A percentile compares a stretch with the other conserved stretches of the same genome.
Conservation (phyloP, 2,888 invertebrate genomes). For the Synergus laeviventris region DNA sequence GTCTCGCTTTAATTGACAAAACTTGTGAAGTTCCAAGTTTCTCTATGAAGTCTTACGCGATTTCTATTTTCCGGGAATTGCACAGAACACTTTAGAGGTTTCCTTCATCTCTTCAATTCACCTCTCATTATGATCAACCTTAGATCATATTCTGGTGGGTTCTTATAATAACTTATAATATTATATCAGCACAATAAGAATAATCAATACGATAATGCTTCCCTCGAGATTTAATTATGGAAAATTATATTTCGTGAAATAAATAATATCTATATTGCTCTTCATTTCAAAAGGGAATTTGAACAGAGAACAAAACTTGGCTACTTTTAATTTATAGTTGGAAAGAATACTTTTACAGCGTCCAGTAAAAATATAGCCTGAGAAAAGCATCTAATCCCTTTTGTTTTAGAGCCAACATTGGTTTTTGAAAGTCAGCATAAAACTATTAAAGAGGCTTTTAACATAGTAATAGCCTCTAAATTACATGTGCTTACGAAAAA, state of each 20-base stretch:
- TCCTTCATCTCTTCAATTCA: not conserved
- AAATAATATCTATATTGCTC: too few species aligned
- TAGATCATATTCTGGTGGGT: not conserved
- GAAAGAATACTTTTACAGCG: not conserved
- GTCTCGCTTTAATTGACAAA: not conserved
- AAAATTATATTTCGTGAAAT: too few species aligned
- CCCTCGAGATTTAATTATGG: not conserved
- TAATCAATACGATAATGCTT: not conserved
- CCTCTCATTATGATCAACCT: slow-evolving; percentile 17
- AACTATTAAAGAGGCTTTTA: slow-evolving; percentile 1
- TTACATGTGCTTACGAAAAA: slow-evolving; percentile 16
- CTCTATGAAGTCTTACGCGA: not conserved
- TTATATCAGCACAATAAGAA: too few species aligned
- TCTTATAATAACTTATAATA: too few species aligned
- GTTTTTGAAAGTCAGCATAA: not conserved
- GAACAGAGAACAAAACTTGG: too few species aligned
- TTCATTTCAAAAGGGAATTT: too few species aligned
- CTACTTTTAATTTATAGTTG: too few species aligned
- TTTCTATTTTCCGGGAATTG: slow-evolving; percentile 20
- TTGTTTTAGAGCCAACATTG: not conserved
- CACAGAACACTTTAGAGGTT: slow-evolving; percentile 15
- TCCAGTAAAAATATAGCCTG: not conserved
- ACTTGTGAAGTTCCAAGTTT: slow-evolving; percentile 1
- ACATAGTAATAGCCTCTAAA: not conserved
- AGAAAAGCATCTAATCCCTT: not conserved